These are phyloP conservation scores for Dromaius novaehollandiae DNA, from an alignment of 2,113 vertebrate genomes.

Conservation along the genomic window DNA sequence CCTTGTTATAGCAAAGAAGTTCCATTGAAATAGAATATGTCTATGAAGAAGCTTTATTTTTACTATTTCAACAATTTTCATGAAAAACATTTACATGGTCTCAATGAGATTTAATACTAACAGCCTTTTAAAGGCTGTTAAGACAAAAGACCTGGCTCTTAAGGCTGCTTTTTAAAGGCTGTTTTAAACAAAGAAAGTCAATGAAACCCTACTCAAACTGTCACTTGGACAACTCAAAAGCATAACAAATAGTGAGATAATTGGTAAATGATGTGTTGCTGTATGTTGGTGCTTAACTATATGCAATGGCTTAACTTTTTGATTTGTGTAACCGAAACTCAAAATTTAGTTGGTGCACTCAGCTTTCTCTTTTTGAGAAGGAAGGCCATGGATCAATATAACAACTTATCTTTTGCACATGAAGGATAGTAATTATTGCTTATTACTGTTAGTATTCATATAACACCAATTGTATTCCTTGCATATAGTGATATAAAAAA, in stretches of 20 bases:
- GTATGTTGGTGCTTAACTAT: background rate
- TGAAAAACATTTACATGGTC: background rate
- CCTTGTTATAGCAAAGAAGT: background rate
- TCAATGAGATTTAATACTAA: background rate
- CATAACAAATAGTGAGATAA: background rate
- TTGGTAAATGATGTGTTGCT: fast-evolving
- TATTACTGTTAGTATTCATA: background rate
- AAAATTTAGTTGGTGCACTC: background rate
- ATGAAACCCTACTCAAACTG: background rate
- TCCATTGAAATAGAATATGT: background rate
- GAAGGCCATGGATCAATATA: background rate
- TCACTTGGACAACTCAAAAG: background rate
- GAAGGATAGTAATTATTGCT: background rate
- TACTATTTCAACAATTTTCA: background rate
- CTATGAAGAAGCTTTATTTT: background rate
- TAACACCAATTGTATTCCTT: background rate
- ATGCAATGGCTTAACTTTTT: background rate
- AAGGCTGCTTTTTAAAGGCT: background rate
- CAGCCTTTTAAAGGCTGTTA: background rate
- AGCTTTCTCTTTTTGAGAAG: background rate
- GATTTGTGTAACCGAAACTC: background rate
- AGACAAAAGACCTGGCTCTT: background rate
- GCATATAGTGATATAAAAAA: background rate
- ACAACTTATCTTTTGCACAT: background rate
- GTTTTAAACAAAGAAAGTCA: background rate